phyloP scores from a whole-genome alignment of 2,888 invertebrate genomes.

The Palloptera scutellata region DNA sequence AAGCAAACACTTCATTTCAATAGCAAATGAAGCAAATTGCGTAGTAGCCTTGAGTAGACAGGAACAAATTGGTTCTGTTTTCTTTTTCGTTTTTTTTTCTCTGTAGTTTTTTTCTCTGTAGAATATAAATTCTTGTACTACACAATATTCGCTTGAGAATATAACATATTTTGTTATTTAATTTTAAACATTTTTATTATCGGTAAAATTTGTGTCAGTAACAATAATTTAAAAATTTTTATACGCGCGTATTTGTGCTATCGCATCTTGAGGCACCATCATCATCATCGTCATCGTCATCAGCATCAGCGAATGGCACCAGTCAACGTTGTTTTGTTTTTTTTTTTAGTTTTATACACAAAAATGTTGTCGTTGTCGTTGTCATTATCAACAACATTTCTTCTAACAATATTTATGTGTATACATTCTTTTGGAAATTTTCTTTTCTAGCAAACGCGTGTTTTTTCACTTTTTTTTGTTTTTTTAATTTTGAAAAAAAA shows the following conservation, averaged over 20 bases:
- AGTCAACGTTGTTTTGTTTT: too few relatives aligned
- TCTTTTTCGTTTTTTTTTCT: not conserved
- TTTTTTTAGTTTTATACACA: too few relatives aligned
- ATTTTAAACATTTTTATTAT: conserved; percentile 9
- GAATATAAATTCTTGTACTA: too few relatives aligned
- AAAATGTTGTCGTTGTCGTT: too few relatives aligned
- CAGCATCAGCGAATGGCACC: too few relatives aligned
- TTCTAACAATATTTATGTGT: not conserved
- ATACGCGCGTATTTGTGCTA: not conserved
- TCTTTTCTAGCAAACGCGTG: not conserved
- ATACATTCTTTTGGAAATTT: not conserved
- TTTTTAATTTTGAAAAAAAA: too few relatives aligned
- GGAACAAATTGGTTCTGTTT: not conserved
- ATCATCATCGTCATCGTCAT: too few relatives aligned
- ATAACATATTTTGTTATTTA: not conserved
- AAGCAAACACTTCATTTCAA: too few relatives aligned
- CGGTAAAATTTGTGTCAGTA: conserved; percentile 10
- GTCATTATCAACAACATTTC: too few relatives aligned
- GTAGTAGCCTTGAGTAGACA: conserved; percentile 17
- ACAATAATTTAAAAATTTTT: conserved; percentile 3
- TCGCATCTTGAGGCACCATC: too few relatives aligned
- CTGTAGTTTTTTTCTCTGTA: not conserved
- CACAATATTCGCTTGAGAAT: not conserved
- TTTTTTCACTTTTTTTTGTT: too few relatives aligned
- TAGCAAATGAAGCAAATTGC: conserved; percentile 9